Base-by-base conservation (phyloP, 2,797 vertebrate species). In the Anas bernieri region DNA sequence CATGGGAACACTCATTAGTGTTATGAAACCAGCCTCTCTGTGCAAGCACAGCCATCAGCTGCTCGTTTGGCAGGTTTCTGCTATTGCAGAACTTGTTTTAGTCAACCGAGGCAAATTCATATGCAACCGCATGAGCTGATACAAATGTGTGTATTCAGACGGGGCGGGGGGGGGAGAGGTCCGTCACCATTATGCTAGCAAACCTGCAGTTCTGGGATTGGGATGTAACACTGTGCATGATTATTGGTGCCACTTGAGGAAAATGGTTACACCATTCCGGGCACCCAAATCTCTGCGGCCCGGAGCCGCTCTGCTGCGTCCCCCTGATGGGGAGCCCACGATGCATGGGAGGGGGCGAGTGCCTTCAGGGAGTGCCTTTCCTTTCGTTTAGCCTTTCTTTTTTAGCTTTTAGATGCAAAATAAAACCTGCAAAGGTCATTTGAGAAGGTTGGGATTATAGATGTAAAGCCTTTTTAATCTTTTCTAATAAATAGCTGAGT, bases 401-500 rank as follows among this genome's bases (percentile, higher is more conserved):
- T 21, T 69, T 20, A 30, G 31, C 77, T 82, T 80, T 81, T 50
- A 43, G 39, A 43, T 75, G 62, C 50, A 61, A 81, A 91, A 61
- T 75, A 81, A 81, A 89, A 91, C 85, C 74, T 59, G 84, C 55
- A 64, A 73, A 94, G 86, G 88, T 89, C 64, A 62, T 85, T 94
- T 83, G 83, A 77, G 95, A 96, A 95, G 69, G 75, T 78, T 87
- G 69, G 74, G 94, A 78, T 94, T 94, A 72, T 46, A 61, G 80
- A 58, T 33, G 30, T 73, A 90, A 95, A 94, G 58, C 73, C 59
- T 30, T 93, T 93, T 92, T 88, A 96, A 94, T 95, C 93, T 93
- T 93, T 95, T 62, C 86, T 93, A 87, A 78, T 96, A 92, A 93
- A 91, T 33, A 92, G 73, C 87, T 81, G 91, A 94, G 89, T 41